phyloP scores from a whole-genome alignment of 1,140 invertebrate genomes.

The Sitophilus oryzae region DNA sequence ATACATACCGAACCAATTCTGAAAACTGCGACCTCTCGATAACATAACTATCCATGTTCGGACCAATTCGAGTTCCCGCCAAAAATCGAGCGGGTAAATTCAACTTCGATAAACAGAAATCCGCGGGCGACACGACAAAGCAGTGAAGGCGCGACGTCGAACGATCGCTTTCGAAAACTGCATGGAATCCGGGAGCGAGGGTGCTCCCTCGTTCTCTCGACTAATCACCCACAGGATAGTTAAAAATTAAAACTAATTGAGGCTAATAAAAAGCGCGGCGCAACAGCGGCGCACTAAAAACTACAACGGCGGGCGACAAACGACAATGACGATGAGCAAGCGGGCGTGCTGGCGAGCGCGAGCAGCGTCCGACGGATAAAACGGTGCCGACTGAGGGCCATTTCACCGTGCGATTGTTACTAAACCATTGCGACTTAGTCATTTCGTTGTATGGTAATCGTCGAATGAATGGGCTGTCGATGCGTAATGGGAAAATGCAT shows the following conservation, averaged over 20 bases:
- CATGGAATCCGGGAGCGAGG: conserved; percentile 10
- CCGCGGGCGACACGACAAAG: conserved; percentile 2
- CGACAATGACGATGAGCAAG: no score
- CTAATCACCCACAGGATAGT: conserved; percentile 37
- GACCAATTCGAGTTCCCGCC: no score
- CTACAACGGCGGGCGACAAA: no score
- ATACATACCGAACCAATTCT: conserved; percentile 32
- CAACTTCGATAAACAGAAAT: no score
- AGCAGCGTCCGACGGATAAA: background rate
- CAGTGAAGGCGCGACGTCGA: conserved; percentile 6
- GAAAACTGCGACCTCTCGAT: conserved; percentile 32
- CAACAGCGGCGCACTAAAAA: background rate
- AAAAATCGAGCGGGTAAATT: no score
- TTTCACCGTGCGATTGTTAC: background rate
- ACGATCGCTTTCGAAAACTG: conserved; percentile 7
- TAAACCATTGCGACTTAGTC: background rate
- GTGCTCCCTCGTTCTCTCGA: conserved; percentile 24
- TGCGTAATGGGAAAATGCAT: no score
- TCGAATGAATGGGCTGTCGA: no score
- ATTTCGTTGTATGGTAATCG: no score
- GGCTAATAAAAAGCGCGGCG: conserved; percentile 24
- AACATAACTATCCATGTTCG: conserved; percentile 25
- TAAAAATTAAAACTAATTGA: conserved; percentile 42
- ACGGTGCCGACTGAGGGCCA: background rate
- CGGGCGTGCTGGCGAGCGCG: no score